Base-by-base conservation (phyloP, 2,113 vertebrate genomes). In the Otolemur garnettii region DNA sequence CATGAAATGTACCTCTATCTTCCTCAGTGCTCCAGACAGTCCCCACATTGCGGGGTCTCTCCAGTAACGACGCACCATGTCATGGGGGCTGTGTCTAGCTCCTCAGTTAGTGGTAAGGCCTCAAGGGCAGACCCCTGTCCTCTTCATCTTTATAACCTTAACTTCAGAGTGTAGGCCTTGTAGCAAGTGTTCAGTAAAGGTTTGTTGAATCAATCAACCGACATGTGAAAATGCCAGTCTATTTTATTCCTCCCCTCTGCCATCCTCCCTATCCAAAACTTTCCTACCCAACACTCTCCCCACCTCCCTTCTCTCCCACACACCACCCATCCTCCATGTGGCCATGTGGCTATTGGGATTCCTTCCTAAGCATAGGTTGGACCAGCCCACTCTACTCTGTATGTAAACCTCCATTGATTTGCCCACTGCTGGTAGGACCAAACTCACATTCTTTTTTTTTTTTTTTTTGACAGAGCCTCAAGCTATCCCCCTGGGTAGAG, bases 61-160 rank as follows among this genome's bases (percentile, higher is more conserved):
- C 66, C 4, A 11, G 45, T 28, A 33, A 18, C 28, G 15, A 68
- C 1, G 24, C 0, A 17, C 68, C 24, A 42, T 5, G 0, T 19
- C 28, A 21, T 10, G 57, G 80, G 26, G 30, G 35, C 30, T 81
- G 33, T 35, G 17, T 42, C 74, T 86, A 50, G 30, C 15, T 77
- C 64, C 57, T 74, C 33, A 45, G 19, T 59, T 24, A 11, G 15
- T 4, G 15, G 1, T 24, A 62, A 12, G 42, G 33, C 19, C 12
- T 82, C 57, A 62, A 15, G 19, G 60, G 19, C 38, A 2, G 64
- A 45, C n/a, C 26, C 22, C 4, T 19, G 18, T n/a, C 17, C 68
- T 72, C 55, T 60, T 72, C 77, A 38, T n/a, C 85, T 59, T 72
- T 59, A 13, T 64, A 17, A 26, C 4, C 69, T 71, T 68, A 33